These are phyloP conservation scores for Epinephelus moara DNA, from an alignment of 2,113 vertebrate genomes.

Conservation along the genomic window DNA sequence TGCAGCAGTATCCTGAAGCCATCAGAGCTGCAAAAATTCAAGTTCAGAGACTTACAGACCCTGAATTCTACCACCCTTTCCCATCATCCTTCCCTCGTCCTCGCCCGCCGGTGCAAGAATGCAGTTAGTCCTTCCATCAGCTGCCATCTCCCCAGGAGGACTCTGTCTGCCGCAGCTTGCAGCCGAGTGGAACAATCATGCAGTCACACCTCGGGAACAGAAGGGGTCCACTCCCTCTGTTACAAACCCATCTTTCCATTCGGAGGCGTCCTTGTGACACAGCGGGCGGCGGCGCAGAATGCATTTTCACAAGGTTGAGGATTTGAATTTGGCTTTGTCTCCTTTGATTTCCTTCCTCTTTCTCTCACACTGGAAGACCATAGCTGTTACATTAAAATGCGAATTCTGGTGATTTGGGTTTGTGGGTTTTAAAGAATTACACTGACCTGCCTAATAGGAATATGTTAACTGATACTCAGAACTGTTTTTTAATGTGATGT, in stretches of 20 bases:
- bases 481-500: not conserved
- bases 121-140: constrained; percentile 52
- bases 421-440: not conserved
- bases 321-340: constrained; percentile 30
- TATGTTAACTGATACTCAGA: not conserved
- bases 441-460: not conserved
- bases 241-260: constrained; percentile 30
- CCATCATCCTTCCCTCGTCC: not conserved
- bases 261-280: constrained; percentile 44
- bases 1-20: not conserved
- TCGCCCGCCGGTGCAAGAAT: constrained; percentile 24
- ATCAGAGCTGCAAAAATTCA: not conserved
- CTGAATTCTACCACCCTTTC: not conserved
- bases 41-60: not conserved
- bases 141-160: constrained; percentile 60
- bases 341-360: not conserved
- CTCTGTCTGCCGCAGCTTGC: constrained; percentile 61
- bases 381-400: not conserved
- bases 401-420: not conserved
- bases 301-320: constrained; percentile 31
- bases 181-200: constrained; percentile 67
- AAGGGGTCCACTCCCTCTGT: constrained; percentile 37
- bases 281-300: constrained; percentile 40
- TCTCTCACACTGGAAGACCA: not conserved
- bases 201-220: constrained; percentile 70